A percentile compares a stretch with the other conserved stretches of the same genome.
These are phyloP conservation scores for Drosophila sp. DNA, from an alignment of 1,140 invertebrate species.

Conservation along the genomic window DNA sequence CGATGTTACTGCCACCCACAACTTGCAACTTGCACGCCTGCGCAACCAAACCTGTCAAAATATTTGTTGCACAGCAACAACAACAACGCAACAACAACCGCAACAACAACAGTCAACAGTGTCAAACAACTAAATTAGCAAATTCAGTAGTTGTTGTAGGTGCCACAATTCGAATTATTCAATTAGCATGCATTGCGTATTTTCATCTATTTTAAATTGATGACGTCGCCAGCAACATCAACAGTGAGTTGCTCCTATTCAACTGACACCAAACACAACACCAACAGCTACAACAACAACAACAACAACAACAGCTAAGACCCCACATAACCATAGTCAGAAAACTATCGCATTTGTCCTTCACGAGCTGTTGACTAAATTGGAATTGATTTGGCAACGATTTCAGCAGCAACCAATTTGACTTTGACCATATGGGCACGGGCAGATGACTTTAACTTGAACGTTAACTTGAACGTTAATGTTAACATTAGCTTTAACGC, in stretches of 20 bases:
- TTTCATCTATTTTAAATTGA: slow-evolving; percentile 80
- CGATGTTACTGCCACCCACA: slow-evolving; percentile 48
- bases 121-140: slow-evolving; percentile 72
- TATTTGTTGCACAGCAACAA: slow-evolving; percentile 54
- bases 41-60: slow-evolving; percentile 71
- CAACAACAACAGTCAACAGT: slow-evolving; percentile 48
- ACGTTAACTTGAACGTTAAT: too few relatives aligned
- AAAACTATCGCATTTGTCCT: slow-evolving; percentile 58
- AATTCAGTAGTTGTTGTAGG: slow-evolving; percentile 68
- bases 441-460: slow-evolving; percentile 42
- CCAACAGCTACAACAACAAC: slow-evolving; percentile 1
- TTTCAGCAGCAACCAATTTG: slow-evolving; percentile 48
- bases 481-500: too few relatives aligned
- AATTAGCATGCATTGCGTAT: slow-evolving; percentile 83
- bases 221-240: slow-evolving; percentile 61
- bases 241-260: slow-evolving; percentile 67
- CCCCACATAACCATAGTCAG: slow-evolving; percentile 35
- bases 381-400: slow-evolving; percentile 79
- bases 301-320: slow-evolving; percentile 4
- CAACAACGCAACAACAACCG: slow-evolving; percentile 36
- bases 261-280: background rate
- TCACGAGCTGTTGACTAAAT: slow-evolving; percentile 76
- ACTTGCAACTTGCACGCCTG: slow-evolving; percentile 34
- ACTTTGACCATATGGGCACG: slow-evolving; percentile 73
- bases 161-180: slow-evolving; percentile 82